Base-by-base conservation (phyloP, 2,888 invertebrate genomes). In the Acanthacorydalis orientalis region DNA sequence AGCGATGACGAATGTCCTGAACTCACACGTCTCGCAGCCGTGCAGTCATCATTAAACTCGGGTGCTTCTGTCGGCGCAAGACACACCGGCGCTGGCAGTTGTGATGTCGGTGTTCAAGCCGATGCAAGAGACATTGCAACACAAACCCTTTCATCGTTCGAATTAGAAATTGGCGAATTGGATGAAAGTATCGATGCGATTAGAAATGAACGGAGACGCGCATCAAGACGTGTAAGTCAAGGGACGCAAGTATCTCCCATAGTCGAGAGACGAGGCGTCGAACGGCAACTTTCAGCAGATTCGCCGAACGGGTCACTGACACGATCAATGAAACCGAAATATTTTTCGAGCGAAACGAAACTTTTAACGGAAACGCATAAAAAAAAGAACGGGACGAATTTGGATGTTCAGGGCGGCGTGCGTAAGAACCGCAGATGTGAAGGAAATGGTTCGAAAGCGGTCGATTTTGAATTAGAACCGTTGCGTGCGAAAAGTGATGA, bases 51-150 rank as follows among this genome's bases (percentile, higher is more conserved):
- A 1, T 63, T 65, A 44, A 62, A 61, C 50, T 73, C 72, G 1
- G 69, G 65, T 2, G 57, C 64, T 32, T 72, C 72, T 1, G 64
- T 63, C 1, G 67, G 67, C 14, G 68, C 66, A 52, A 63, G 64
- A 7, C 61, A 64, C 55, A 53, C 44, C 16, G 41, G 43, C 52
- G 4, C 52, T 49, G 11, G 46, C 45, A 23, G 50, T 42, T 72
- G 69, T 46, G 74, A 74, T 53, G 73, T 74, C 8, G 74, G 73
- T 8, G 73, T 74, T n/a, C 74, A 74, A 56, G 70, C 74, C 1
- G 72, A 72, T 57, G 69, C 72, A 2, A 68, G 67, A 49, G 74
- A 74, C 54, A 69, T 74, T 43, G 67, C 64, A 12, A 61, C 60
- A 12, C 68, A 68, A 39, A 69, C 68, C 16, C 62, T 65, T 8